Evolutionary conservation across 2,113 vertebrate genomes (phyloP), one percentile per base, ranked within the genome.

Genomic region (Cettia cetti): DNA sequence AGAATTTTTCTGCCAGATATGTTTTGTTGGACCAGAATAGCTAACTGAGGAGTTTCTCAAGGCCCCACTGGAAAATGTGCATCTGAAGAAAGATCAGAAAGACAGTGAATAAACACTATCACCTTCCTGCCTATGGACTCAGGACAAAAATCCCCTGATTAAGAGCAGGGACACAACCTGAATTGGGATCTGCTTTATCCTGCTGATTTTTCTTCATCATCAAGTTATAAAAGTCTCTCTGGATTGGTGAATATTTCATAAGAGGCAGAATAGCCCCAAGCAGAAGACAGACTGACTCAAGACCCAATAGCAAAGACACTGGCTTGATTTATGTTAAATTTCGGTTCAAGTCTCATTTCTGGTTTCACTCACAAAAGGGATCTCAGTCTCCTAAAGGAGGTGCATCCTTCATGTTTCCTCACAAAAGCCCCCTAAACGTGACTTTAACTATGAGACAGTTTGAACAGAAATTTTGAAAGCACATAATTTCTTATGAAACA

Each of bases 181-280:
- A 84, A 61, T 7, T 0, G 0, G 19, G 19, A 24, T 79, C 86
- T 89, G 44, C 81, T 87, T 76, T 82, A 57, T 64, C 53, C 56
- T 31, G 22, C 40, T 87, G 39, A 61, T 89, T 84, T 81, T 86
- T 39, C 42, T 91, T 84, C 80, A 64, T 47, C 65, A 84, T n/a
- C 60, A 75, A 68, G 77, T 82, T 82, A 49, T 15, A 89, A 47
- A 79, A 92, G 49, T 92, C 74, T 94, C 89, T 82, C 94, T 86
- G 74, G 83, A 91, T 53, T 23, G 13, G 70, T 95, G 91, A 95
- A 95, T 96, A 95, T 97, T 96, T 95, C 74, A 95, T 89, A 92
- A 78, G 80, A 82, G 92, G 83, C 22, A 95, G 65, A 96, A 95
- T 68, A 92, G 91, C 91, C 93, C 77, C 81, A 91, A 95, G 95